Conservation (phyloP, 1,140 invertebrate genomes). For the Achatina immaculata region DNA sequence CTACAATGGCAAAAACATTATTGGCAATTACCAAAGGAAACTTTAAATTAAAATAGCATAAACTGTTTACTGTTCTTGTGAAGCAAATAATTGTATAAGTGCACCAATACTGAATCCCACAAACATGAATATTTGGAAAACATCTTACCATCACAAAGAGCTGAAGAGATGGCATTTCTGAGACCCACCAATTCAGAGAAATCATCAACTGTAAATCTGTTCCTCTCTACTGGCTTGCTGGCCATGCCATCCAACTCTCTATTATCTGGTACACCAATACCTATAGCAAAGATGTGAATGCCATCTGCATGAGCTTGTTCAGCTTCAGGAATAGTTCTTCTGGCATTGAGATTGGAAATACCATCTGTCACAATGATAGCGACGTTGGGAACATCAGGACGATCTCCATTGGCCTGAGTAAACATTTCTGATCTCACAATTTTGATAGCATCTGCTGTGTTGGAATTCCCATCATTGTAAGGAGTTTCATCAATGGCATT, state of each 20-base stretch:
- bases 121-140: no score
- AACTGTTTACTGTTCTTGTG: no score
- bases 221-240: no score
- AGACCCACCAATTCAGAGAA: constrained; percentile 50
- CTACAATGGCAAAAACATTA: no score
- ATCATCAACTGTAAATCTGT: constrained; percentile 53
- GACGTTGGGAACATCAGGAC: constrained; percentile 53
- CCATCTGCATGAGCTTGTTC: constrained; percentile 38
- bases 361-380: constrained; percentile 40
- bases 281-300: constrained; percentile 60
- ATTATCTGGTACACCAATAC: constrained; percentile 55
- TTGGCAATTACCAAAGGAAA: no score
- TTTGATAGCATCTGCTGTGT: no score
- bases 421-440: constrained; percentile 52
- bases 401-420: constrained; percentile 52
- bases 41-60: no score
- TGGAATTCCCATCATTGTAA: constrained; percentile 55
- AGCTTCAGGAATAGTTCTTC: constrained; percentile 56
- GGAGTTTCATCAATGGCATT: constrained; percentile 39
- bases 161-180: constrained; percentile 37
- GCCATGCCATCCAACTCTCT: no score
- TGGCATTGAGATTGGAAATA: constrained; percentile 57
- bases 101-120: no score
- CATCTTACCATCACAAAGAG: no score
- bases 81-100: no score